Conservation (phyloP, 2,888 invertebrate genomes). For the Branchellion lobata region DNA sequence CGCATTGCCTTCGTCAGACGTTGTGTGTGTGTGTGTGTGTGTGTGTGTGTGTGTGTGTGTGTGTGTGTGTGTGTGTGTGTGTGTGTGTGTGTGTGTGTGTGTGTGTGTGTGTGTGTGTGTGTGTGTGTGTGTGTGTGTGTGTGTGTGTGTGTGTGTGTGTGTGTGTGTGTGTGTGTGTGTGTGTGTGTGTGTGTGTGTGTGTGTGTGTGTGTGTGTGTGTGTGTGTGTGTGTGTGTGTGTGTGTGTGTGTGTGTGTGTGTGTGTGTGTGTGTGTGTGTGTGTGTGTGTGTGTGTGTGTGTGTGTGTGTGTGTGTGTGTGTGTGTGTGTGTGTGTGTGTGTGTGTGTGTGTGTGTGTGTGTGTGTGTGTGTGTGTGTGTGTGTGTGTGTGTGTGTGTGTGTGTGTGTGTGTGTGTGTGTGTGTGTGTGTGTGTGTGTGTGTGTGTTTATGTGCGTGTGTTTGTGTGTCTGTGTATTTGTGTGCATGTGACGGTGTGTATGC, state of each 20-base stretch:
- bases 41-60: too few relatives aligned
- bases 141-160: conserved; percentile 15
- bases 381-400: conserved; percentile 21
- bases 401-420: conserved; percentile 23
- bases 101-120: conserved; percentile 20
- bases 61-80: conserved; percentile 13
- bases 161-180: conserved; percentile 30
- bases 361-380: conserved; percentile 15
- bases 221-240: not conserved
- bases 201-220: conserved; percentile 23
- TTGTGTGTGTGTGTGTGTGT: too few relatives aligned
- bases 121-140: conserved; percentile 23
- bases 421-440: conserved; percentile 1
- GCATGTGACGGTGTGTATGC: too few relatives aligned
- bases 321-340: conserved; percentile 17
- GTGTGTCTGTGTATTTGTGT: too few relatives aligned
- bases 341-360: conserved; percentile 9
- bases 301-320: conserved; percentile 23
- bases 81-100: conserved; percentile 19
- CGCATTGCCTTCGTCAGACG: not conserved
- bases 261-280: conserved; percentile 27
- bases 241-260: conserved; percentile 27
- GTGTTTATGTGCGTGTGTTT: not conserved
- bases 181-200: conserved; percentile 21
- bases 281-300: conserved; percentile 20